These are phyloP conservation scores for Micropoecilia bifurca DNA, from an alignment of 2,797 vertebrate species.

Conservation along the genomic window DNA sequence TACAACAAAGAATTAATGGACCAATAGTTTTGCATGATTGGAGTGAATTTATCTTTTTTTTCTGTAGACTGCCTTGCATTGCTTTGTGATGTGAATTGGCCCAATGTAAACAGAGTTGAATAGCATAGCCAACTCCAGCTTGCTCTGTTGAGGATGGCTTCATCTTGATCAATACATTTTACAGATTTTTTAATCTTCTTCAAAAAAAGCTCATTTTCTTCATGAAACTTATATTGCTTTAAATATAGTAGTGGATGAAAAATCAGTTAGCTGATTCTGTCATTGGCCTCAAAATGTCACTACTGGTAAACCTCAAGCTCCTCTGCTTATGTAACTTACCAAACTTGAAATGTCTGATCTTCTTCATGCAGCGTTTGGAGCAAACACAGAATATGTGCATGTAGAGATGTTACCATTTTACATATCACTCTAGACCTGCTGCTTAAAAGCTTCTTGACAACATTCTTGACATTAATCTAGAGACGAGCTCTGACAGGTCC, in stretches of 20 bases:
- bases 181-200: not conserved
- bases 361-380: not conserved
- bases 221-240: not conserved
- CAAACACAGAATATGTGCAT: not conserved
- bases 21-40: not conserved
- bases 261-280: not conserved
- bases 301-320: not conserved
- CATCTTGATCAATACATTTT: not conserved
- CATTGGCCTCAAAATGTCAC: constrained; percentile 1
- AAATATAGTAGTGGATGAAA: not conserved
- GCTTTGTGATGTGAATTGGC: not conserved
- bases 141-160: not conserved
- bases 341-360: not conserved
- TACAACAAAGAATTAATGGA: not conserved
- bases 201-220: not conserved
- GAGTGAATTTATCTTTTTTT: not conserved
- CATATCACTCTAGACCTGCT: not conserved
- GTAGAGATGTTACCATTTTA: not conserved
- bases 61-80: not conserved
- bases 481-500: constrained; percentile 27
- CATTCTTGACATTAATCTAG: constrained; percentile 10
- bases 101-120: not conserved
- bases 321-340: not conserved
- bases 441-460: constrained; percentile 8
- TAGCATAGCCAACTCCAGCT: not conserved